A percentile compares a stretch with the other conserved stretches of the same genome.
Evolutionary conservation across 2,888 invertebrate species (phyloP).

Genomic region (Cyclophora punctaria): DNA sequence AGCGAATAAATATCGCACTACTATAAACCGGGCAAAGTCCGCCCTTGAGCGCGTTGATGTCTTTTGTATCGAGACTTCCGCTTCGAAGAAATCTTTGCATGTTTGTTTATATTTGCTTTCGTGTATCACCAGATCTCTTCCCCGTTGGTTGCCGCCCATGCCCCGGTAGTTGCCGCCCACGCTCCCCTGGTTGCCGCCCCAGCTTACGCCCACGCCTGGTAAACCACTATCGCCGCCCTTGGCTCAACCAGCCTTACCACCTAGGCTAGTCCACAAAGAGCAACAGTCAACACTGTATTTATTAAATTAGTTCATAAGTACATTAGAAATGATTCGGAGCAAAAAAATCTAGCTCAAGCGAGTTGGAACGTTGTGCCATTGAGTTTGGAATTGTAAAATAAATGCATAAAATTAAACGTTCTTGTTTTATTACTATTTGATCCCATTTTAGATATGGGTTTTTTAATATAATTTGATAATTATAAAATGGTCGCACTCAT

Average conservation of each 20-base stretch:
- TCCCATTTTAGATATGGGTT: too few species aligned
- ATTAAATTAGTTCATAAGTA: conserved; percentile 37
- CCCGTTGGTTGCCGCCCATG: conserved; percentile 45
- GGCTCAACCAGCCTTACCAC: conserved; percentile 24
- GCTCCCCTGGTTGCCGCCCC: conserved; percentile 47
- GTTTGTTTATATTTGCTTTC: too few species aligned
- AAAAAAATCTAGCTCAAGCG: conserved; percentile 30
- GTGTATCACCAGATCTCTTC: conserved; percentile 44
- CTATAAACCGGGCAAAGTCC: background rate
- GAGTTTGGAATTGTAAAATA: conserved; percentile 34
- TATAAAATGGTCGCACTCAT: background rate
- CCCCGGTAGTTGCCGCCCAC: conserved; percentile 45
- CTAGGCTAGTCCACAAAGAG: conserved; percentile 29
- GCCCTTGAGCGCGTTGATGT: conserved; percentile 23
- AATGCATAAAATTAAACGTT: conserved; percentile 29
- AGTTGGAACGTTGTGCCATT: conserved; percentile 42
- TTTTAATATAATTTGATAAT: too few species aligned
- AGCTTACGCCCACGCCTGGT: conserved; percentile 58
- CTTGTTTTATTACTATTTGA: conserved; percentile 6
- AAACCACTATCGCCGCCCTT: conserved; percentile 20
- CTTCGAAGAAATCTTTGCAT: background rate
- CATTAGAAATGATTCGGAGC: conserved; percentile 26
- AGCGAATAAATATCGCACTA: too few species aligned
- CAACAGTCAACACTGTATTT: conserved; percentile 61
- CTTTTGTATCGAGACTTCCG: conserved; percentile 12